phyloP scores from a whole-genome alignment of 2,888 invertebrate genomes.

The Drosophila mercatorum region DNA sequence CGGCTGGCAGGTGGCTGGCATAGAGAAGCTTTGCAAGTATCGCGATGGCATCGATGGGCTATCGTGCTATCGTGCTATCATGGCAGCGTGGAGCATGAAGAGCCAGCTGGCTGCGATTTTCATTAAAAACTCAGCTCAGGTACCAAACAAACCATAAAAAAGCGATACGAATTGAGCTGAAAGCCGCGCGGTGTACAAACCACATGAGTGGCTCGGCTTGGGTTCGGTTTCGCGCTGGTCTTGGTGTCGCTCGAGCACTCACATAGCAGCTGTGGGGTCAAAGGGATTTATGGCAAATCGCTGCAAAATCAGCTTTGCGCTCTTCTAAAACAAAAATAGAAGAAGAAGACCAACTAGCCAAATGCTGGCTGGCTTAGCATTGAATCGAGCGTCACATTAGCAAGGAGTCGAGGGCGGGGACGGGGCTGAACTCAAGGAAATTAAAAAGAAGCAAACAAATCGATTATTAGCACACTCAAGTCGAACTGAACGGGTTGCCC shows the following conservation, averaged over 20 bases:
- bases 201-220: conserved; percentile 35
- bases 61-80: conserved; percentile 11
- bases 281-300: conserved; percentile 52
- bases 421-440: conserved; percentile 52
- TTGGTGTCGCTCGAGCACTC: background rate
- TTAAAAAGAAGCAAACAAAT: conserved; percentile 75
- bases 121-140: conserved; percentile 73
- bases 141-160: conserved; percentile 47
- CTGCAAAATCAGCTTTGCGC: conserved; percentile 67
- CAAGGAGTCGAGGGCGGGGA: too few species aligned
- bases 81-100: conserved; percentile 13
- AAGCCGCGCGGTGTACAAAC: conserved; percentile 56
- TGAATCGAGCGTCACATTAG: conserved; percentile 36
- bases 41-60: conserved; percentile 10
- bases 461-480: conserved; percentile 68
- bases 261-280: conserved; percentile 8
- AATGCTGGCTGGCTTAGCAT: conserved; percentile 28
- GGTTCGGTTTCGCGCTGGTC: conserved; percentile 15
- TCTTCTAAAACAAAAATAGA: conserved; percentile 18
- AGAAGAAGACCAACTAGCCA: conserved; percentile 43
- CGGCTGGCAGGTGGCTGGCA: background rate
- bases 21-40: conserved; percentile 47
- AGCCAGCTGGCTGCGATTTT: conserved; percentile 57
- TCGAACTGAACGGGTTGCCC: conserved; percentile 36
- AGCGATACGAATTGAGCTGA: conserved; percentile 24